Conservation (phyloP, 2,797 vertebrate genomes). For the Hydrophis major region DNA sequence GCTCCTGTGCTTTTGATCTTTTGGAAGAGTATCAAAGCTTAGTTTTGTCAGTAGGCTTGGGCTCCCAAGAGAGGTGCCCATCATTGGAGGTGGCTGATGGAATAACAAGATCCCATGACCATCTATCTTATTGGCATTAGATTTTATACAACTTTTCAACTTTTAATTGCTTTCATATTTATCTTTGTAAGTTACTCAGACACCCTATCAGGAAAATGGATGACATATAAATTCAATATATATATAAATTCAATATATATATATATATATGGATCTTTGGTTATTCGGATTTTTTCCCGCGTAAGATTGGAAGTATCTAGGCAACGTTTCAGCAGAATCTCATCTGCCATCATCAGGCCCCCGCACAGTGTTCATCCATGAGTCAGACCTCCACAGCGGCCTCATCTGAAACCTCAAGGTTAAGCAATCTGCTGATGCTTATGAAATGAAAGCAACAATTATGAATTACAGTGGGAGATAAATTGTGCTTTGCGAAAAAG, state of each 20-base stretch:
- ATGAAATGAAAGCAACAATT: slow-evolving; percentile 40
- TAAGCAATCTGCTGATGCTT: slow-evolving; percentile 46
- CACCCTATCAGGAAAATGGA: not conserved
- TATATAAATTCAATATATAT: no score
- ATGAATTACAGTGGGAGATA: slow-evolving; percentile 37
- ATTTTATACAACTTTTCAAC: no score
- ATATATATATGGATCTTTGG: not conserved
- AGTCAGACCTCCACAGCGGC: no score
- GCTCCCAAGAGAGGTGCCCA: not conserved
- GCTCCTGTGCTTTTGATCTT: no score
- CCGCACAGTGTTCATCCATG: no score
- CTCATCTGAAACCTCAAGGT: slow-evolving; percentile 52
- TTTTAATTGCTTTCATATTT: not conserved
- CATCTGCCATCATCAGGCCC: no score
- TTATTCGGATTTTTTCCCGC: no score
- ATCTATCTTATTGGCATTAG: not conserved
- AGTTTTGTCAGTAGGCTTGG: not conserved
- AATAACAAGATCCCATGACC: not conserved
- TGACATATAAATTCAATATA: not conserved
- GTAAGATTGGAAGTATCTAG: no score
- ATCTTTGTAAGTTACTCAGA: not conserved
- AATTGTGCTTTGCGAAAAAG: slow-evolving; percentile 20
- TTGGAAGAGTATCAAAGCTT: not conserved
- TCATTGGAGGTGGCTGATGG: not conserved
- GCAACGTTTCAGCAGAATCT: no score